phyloP scores from a whole-genome alignment of 2,113 vertebrate species.

The Drymodes brunneopygia region DNA sequence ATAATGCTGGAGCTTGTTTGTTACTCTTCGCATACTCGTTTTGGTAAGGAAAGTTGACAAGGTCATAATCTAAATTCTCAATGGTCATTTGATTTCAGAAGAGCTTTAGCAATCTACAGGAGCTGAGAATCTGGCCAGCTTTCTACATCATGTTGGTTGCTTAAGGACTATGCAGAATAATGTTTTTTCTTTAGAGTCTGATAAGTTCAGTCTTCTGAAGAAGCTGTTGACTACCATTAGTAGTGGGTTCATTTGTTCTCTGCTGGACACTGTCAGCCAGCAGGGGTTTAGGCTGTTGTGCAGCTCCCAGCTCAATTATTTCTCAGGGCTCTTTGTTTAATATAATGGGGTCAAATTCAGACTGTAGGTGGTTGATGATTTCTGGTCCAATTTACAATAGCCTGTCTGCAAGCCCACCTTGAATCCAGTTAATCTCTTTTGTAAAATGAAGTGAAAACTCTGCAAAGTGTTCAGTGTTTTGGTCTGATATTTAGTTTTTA shows the following conservation, averaged over 20 bases:
- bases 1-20: neutral
- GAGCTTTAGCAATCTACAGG: neutral
- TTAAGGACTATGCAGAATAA: neutral
- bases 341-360: slow-evolving; percentile 64
- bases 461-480: neutral
- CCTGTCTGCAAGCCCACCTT: slow-evolving; percentile 33
- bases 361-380: slow-evolving; percentile 50
- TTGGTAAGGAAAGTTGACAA: neutral
- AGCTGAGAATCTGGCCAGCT: neutral
- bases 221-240: slow-evolving; percentile 64
- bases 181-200: neutral
- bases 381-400: slow-evolving; percentile 57
- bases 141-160: neutral
- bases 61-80: neutral
- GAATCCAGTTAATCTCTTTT: slow-evolving; percentile 34
- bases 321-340: slow-evolving; percentile 64
- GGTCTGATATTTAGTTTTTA: neutral
- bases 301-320: slow-evolving; percentile 62
- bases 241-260: slow-evolving; percentile 64
- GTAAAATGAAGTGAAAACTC: slow-evolving; percentile 27
- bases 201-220: slow-evolving; percentile 53
- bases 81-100: neutral
- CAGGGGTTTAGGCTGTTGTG: slow-evolving; percentile 56
- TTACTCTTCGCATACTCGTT: neutral
- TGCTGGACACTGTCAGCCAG: slow-evolving; percentile 58